Evolutionary conservation across 2,888 invertebrate species (phyloP).

Genomic region (Gymnocheta viridis): DNA sequence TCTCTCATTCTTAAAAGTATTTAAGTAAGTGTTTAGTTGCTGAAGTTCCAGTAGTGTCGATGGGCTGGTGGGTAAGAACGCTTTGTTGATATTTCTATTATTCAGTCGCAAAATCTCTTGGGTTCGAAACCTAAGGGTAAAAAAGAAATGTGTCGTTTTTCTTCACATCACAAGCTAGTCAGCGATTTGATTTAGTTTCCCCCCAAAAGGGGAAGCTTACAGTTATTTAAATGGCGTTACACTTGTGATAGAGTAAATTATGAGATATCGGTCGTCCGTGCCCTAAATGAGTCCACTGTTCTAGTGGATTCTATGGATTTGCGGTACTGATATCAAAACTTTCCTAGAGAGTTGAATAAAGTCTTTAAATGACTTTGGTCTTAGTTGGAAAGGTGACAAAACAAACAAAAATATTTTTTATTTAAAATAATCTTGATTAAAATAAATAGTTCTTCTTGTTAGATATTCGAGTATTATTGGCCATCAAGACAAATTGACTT

Average conservation of each 20-base stretch:
- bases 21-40: no score
- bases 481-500: no score
- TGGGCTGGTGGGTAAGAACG: background rate
- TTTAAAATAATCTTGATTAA: no score
- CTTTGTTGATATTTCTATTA: no score
- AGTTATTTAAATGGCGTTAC: constrained; percentile 78
- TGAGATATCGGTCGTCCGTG: constrained; percentile 19
- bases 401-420: no score
- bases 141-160: background rate
- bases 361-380: constrained; percentile 70
- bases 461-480: no score
- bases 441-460: no score
- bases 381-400: constrained; percentile 79
- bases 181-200: constrained; percentile 75
- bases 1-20: background rate
- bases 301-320: constrained; percentile 75
- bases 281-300: constrained; percentile 73
- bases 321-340: constrained; percentile 72
- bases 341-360: constrained; percentile 79
- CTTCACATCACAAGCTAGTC: constrained; percentile 77
- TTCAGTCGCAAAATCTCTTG: background rate
- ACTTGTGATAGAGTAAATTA: constrained; percentile 78
- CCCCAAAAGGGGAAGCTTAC: background rate
- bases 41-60: background rate
- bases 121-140: background rate